Percentiles rank a stretch among this genome's conserved stretches.
These are phyloP conservation scores for Hyperoplus lanceolatus DNA, from an alignment of 2,797 vertebrate genomes.

Conservation along the genomic window DNA sequence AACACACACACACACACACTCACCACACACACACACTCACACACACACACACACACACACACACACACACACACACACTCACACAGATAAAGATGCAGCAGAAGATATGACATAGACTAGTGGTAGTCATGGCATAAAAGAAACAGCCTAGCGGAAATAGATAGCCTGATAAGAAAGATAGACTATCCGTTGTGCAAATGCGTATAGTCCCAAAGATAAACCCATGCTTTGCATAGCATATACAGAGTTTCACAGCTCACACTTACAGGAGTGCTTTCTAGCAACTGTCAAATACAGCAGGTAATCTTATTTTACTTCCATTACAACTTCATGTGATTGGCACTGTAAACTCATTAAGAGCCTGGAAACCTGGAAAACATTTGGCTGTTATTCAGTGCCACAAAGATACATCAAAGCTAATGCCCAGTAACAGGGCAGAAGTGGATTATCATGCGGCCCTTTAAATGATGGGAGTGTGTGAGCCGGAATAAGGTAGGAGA, in stretches of 20 bases:
- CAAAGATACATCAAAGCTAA: neutral
- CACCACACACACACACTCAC: too few relatives aligned
- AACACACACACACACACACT: too few relatives aligned
- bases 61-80: too few relatives aligned
- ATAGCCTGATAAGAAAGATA: too few relatives aligned
- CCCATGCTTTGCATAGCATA: neutral
- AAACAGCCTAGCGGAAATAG: too few relatives aligned
- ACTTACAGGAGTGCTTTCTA: slow-evolving; percentile 11
- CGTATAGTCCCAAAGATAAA: neutral
- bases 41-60: too few relatives aligned
- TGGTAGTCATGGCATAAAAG: too few relatives aligned
- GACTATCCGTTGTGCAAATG: too few relatives aligned
- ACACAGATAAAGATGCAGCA: too few relatives aligned
- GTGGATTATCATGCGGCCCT: slow-evolving; percentile 9
- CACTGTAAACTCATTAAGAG: slow-evolving; percentile 21
- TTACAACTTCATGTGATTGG: slow-evolving; percentile 2
- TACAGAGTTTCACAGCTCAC: slow-evolving; percentile 5
- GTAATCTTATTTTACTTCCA: slow-evolving; percentile 38
- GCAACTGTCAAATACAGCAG: neutral
- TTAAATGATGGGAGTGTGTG: slow-evolving; percentile 1
- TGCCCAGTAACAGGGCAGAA: neutral
- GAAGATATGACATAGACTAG: too few relatives aligned
- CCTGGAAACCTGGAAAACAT: slow-evolving; percentile 5
- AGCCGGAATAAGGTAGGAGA: neutral
- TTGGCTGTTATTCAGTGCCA: neutral